Evolutionary conservation across 1,140 invertebrate genomes (phyloP).

Genomic region (Bombus fervidus): DNA sequence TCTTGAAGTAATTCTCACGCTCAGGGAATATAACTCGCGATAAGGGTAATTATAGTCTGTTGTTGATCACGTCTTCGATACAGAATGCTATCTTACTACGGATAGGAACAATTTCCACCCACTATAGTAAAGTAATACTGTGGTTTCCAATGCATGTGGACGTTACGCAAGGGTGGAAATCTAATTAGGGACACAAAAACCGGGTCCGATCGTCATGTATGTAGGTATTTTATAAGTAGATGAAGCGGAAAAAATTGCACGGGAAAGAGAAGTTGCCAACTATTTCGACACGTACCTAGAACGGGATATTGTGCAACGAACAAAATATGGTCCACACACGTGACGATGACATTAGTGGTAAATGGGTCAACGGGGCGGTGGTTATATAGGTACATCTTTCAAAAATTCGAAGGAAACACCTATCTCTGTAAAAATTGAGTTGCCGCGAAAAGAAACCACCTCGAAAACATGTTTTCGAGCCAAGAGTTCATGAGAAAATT

Average conservation of each 20-base stretch:
- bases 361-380: conserved; percentile 6
- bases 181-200: conserved; percentile 12
- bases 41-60: conserved; percentile 53
- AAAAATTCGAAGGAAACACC: background rate
- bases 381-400: background rate
- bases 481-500: background rate
- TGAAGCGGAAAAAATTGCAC: background rate
- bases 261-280: background rate
- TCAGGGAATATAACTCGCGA: conserved; percentile 22
- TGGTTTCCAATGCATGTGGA: background rate
- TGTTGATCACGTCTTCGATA: conserved; percentile 57
- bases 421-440: conserved; percentile 3
- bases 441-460: background rate
- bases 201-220: background rate
- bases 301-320: background rate
- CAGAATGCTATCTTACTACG: conserved; percentile 8
- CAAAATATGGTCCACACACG: conserved; percentile 11
- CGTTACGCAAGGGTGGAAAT: background rate
- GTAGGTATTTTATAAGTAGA: conserved; percentile 12
- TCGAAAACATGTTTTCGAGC: background rate
- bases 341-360: conserved; percentile 12
- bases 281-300: conserved; percentile 1
- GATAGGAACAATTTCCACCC: conserved; percentile 26
- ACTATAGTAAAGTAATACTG: background rate
- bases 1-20: conserved; percentile 7